These are phyloP conservation scores for Dicyrtomina minuta DNA, from an alignment of 2,888 invertebrate species.

Conservation along the genomic window DNA sequence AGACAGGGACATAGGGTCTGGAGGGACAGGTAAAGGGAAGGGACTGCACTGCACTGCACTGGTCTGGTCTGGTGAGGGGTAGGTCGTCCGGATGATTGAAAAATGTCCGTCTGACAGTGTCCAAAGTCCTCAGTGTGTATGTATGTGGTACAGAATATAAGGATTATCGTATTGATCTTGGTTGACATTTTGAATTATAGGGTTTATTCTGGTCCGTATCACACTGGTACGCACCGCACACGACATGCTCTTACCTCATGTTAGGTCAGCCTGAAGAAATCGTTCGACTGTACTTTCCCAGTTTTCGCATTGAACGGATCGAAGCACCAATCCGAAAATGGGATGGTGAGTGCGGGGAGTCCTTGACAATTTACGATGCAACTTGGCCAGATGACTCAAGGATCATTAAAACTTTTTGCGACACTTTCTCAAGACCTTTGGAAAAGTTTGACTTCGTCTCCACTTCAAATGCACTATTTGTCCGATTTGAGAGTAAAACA, in stretches of 20 bases:
- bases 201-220: conserved; percentile 88
- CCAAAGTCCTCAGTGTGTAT: too few relatives aligned
- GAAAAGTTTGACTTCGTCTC: conserved; percentile 91
- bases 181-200: conserved; percentile 3
- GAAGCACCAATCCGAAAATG: conserved; percentile 75
- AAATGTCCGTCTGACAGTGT: too few relatives aligned
- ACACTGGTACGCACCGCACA: conserved; percentile 92
- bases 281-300: conserved; percentile 84
- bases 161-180: too few relatives aligned
- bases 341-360: conserved; percentile 87
- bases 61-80: too few relatives aligned
- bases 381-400: conserved; percentile 81
- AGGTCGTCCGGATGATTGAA: too few relatives aligned
- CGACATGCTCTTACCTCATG: conserved; percentile 86
- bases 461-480: conserved; percentile 80
- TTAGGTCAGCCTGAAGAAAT: conserved; percentile 83
- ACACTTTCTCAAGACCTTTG: conserved; percentile 89
- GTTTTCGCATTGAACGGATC: conserved; percentile 60
- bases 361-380: conserved; percentile 84
- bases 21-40: too few relatives aligned
- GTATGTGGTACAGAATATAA: too few relatives aligned
- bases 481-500: conserved; percentile 86
- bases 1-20: neutral
- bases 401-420: conserved; percentile 91
- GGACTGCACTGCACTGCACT: too few relatives aligned